phyloP scores from a whole-genome alignment of 1,140 invertebrate genomes.

The Zaprionus camerounensis region DNA sequence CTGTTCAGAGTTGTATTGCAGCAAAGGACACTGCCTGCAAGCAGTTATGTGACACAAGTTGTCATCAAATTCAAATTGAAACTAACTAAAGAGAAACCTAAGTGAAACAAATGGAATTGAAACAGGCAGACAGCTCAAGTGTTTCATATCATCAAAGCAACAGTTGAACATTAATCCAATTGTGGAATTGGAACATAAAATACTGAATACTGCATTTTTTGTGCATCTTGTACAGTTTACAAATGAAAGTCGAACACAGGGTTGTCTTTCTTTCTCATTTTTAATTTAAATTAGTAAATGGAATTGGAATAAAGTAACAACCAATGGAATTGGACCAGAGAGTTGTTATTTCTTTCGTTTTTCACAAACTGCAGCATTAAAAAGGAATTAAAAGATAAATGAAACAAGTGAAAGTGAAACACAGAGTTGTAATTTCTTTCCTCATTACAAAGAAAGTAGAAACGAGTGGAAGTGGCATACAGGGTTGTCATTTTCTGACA shows the following conservation, averaged over 20 bases:
- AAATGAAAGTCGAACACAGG: background rate
- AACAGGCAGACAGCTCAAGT: background rate
- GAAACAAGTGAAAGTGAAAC: background rate
- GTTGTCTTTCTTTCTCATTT: too few relatives aligned
- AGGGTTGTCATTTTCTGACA: too few relatives aligned
- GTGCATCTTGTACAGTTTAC: background rate
- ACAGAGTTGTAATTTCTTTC: too few relatives aligned
- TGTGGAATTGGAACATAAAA: background rate
- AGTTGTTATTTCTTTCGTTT: too few relatives aligned
- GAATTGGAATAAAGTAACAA: background rate
- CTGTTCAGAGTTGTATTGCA: background rate
- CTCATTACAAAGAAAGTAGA: too few relatives aligned
- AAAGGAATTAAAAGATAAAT: too few relatives aligned
- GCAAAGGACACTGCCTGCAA: constrained; percentile 6
- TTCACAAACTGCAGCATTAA: too few relatives aligned
- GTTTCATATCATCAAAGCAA: too few relatives aligned
- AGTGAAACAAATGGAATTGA: background rate
- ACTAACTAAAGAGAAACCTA: background rate
- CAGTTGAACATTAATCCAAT: too few relatives aligned
- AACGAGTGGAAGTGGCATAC: background rate
- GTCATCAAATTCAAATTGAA: background rate
- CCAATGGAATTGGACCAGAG: background rate
- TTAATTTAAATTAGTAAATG: too few relatives aligned
- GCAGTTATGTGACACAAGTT: constrained; percentile 16
- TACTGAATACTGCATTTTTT: too few relatives aligned